Evolutionary conservation across 1,140 invertebrate genomes (phyloP), one percentile per base, ranked within the genome.

Genomic region (Penaeus chinensis): DNA sequence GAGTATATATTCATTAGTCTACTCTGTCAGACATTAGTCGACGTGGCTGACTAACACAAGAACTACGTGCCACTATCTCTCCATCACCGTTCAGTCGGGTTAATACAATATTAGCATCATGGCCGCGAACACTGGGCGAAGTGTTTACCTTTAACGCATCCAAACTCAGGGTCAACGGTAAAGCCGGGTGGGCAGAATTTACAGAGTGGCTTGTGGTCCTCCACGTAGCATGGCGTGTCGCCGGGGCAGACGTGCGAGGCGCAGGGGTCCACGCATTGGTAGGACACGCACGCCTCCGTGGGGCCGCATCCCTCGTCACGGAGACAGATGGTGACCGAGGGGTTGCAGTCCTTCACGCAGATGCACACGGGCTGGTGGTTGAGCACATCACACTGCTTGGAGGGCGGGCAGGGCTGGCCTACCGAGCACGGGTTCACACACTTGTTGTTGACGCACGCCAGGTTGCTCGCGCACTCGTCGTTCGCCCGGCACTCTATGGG

Each of bases 141-240:
- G 61, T 32, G 42, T 93, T 96, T 97, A 97, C 97, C 97, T 97
- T 97, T 97, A 93, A 96, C 95, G 94, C 96, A 98, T 95, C 96
- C 96, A 94, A 96, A 96, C 94, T 95, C 96, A 92, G 95, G 94
- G 93, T 97, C 96, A 93, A 95, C 94, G 94, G 95, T 95, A 94
- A 96, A 97, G 94, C 96, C 96, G 93, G 94, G 94, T 91, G 96
- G 96, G 94, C 97, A 98, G 94, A 97, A 97, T 95, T 97, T 97
- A 96, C 97, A 97, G 92, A 96, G 95, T 90, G 96, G 95, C 93
- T 96, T 96, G 94, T 97, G 96, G 93, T 97, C 96, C 95, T 97
- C 96, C 90, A 97, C 96, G 93, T 95, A 96, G 93, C 96, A 98
- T 91, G 96, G 96, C 84, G 96, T 95, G 92, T 96, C 95, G 90